These are phyloP conservation scores for Alces alces DNA, from an alignment of 2,113 vertebrate genomes.

Conservation along the genomic window DNA sequence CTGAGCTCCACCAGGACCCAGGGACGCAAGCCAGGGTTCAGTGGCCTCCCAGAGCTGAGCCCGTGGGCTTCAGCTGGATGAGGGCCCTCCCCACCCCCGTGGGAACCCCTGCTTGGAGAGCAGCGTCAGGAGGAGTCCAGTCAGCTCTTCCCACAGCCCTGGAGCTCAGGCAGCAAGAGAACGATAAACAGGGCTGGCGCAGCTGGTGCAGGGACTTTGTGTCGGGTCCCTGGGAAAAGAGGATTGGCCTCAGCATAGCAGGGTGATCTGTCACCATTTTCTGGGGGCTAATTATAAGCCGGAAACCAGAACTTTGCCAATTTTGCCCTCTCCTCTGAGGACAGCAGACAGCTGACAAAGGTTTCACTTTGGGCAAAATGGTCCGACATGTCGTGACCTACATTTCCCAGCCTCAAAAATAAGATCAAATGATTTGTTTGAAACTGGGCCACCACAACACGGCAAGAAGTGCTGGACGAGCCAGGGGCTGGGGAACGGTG, in stretches of 20 bases:
- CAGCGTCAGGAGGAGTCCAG: not conserved
- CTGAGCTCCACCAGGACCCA: not conserved
- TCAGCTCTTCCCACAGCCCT: not conserved
- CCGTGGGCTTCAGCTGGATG: not conserved
- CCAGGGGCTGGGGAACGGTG: not conserved
- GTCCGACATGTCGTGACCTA: not conserved
- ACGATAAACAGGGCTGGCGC: not conserved
- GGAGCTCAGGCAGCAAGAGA: not conserved
- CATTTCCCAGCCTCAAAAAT: not conserved
- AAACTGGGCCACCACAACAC: not conserved
- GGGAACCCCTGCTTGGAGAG: no score
- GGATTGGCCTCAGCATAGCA: not conserved
- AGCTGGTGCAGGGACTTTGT: not conserved
- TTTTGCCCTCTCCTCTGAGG: constrained; percentile 10
- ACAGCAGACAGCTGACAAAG: not conserved
- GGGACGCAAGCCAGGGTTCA: not conserved
- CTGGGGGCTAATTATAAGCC: constrained; percentile 37
- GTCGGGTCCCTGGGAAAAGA: not conserved
- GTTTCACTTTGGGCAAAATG: not conserved
- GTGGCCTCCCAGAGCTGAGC: not conserved
- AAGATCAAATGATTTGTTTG: not conserved
- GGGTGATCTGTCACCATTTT: constrained; percentile 22
- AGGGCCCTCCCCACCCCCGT: accelerated
- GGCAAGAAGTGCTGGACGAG: not conserved
- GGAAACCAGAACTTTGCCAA: not conserved